phyloP scores from a whole-genome alignment of 2,797 vertebrate species.

The Oryzias dopingdopingensis region DNA sequence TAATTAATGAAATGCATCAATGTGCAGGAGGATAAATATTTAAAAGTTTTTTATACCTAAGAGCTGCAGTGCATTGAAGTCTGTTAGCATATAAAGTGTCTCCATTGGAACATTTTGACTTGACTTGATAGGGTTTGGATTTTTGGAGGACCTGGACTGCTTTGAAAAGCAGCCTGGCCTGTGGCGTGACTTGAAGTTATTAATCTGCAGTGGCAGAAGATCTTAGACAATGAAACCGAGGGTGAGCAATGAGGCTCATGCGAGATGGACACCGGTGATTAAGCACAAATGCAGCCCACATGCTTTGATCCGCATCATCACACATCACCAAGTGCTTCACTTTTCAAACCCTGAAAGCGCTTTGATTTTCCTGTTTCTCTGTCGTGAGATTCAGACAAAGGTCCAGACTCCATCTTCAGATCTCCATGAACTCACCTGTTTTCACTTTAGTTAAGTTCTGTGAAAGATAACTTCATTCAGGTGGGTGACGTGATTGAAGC shows the following conservation, averaged over 20 bases:
- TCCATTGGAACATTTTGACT: too few relatives aligned
- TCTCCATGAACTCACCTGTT: neutral
- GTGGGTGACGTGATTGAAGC: neutral
- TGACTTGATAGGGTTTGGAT: too few relatives aligned
- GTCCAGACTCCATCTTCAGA: neutral
- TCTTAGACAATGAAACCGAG: conserved; percentile 4
- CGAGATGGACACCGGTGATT: conserved; percentile 16
- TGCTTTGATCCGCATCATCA: conserved; percentile 17
- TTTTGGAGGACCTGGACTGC: too few relatives aligned
- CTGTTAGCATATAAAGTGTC: too few relatives aligned
- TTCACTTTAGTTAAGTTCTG: neutral
- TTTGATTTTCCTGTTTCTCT: too few relatives aligned
- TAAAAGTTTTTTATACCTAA: too few relatives aligned
- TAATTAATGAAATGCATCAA: too few relatives aligned
- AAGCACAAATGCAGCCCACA: conserved; percentile 25
- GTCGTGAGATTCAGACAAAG: too few relatives aligned
- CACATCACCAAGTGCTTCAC: neutral
- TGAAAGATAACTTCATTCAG: neutral
- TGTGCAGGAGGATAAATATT: too few relatives aligned
- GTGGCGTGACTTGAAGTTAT: conserved; percentile 6
- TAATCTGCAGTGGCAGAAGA: neutral
- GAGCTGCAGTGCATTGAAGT: too few relatives aligned
- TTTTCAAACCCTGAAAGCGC: too few relatives aligned
- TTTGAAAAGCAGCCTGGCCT: neutral
- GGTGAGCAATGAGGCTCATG: conserved; percentile 12